These are phyloP conservation scores for Limonius californicus DNA, from an alignment of 1,140 invertebrate species.

Conservation along the genomic window DNA sequence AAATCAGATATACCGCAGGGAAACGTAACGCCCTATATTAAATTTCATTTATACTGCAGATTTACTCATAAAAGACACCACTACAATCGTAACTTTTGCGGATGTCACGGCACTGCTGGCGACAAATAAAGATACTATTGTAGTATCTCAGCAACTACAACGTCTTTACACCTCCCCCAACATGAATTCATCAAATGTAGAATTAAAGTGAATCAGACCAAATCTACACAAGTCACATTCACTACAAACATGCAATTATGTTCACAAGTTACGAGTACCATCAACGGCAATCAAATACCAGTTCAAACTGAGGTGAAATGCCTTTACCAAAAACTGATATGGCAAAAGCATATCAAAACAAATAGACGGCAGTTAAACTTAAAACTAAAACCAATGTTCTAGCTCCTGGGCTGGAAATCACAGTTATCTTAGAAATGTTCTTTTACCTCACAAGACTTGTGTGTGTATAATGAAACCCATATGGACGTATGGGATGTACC, in stretches of 20 bases:
- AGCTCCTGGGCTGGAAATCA: too few species aligned
- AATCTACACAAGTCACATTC: constrained; percentile 26
- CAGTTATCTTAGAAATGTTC: too few species aligned
- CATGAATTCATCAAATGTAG: constrained; percentile 34
- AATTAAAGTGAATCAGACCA: constrained; percentile 35
- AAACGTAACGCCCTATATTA: constrained; percentile 29
- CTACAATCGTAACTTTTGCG: constrained; percentile 27
- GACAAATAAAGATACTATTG: constrained; percentile 5
- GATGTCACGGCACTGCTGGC: constrained; percentile 37
- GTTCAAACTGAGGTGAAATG: too few species aligned
- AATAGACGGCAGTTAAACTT: too few species aligned
- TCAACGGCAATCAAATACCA: neutral
- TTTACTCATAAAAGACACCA: constrained; percentile 16
- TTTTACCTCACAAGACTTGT: too few species aligned
- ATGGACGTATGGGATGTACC: too few species aligned
- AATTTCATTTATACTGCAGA: constrained; percentile 30
- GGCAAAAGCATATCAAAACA: too few species aligned
- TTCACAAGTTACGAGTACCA: neutral
- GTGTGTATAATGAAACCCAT: too few species aligned
- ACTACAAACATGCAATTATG: constrained; percentile 7
- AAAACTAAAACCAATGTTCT: too few species aligned
- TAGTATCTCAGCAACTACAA: constrained; percentile 24
- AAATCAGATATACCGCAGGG: constrained; percentile 35
- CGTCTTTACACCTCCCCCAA: constrained; percentile 17
- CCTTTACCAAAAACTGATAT: too few species aligned